Evolutionary conservation across 2,113 vertebrate species (phyloP), one percentile per base, ranked within the genome.

Genomic region (Jaculus jaculus): DNA sequence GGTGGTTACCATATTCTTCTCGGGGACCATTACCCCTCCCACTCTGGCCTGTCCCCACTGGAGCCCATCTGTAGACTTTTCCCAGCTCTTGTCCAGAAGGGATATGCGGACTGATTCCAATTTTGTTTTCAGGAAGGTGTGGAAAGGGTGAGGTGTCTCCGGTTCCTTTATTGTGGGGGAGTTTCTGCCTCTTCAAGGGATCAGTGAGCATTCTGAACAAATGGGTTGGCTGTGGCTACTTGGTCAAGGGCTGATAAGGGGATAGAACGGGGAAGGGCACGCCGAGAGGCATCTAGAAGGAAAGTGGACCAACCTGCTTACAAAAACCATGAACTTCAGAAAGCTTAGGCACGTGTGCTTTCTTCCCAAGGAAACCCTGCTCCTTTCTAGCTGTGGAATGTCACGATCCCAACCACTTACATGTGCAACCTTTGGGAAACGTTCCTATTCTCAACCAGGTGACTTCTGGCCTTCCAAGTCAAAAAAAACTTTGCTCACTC

Each of bases 151-250:
- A 73, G 12, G 21, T 72, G 4, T 21, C 74, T 91, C 30, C 3
- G 0, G 1, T 60, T 26, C 21, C 26, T 84, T 81, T 7, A 7
- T 8, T 42, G 10, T 32, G 71, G 20, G 30, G 26, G 24, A 6
- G 10, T 18, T 74, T 69, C 39, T 75, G 30, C 37, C 77, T 91
- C 26, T 71, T 73, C 61, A 30, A 39, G 39, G n/a, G 71, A 80
- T 34, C 28, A n/a, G 21, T 72, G 68, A 87, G 42, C 54, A 5
- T 73, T 71, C 69, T 93, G 47, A 58, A 83, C 20, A 90, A 74
- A 17, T 23, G 2, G 42, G 58, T 51, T 60, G 74, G 26, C 0
- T 15, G 11, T 32, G 39, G 18, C 6, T 72, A 2, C 72, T 34
- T 28, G 75, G 21, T 10, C 34, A 69, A 34, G 20, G 39, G 17